Conservation (phyloP, 2,113 vertebrate genomes). For the Cisticola juncidis region DNA sequence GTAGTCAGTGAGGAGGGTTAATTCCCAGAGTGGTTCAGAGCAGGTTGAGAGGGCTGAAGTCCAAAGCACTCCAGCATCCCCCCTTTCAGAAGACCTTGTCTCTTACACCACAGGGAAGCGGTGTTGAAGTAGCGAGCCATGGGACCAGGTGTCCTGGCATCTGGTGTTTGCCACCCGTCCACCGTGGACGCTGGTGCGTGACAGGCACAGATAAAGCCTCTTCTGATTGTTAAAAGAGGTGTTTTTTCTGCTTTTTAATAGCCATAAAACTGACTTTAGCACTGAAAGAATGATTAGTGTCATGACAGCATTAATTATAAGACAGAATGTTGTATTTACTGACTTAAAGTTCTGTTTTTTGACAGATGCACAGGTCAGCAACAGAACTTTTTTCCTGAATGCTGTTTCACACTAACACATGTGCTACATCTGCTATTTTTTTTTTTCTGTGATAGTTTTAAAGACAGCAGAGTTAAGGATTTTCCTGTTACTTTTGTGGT, state of each 20-base stretch:
- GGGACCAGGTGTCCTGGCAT: neutral
- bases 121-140: neutral
- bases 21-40: neutral
- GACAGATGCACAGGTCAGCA: neutral
- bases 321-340: neutral
- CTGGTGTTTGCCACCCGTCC: neutral
- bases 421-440: neutral
- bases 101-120: neutral
- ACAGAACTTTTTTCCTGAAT: neutral
- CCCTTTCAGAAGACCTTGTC: neutral
- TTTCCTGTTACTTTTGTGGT: neutral
- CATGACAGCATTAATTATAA: neutral
- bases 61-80: neutral
- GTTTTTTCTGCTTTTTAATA: neutral
- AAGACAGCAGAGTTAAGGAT: neutral
- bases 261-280: neutral
- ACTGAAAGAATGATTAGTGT: neutral
- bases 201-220: neutral
- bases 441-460: neutral
- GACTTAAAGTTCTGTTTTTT: neutral
- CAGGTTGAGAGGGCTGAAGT: neutral
- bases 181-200: neutral
- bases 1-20: neutral
- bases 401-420: neutral
- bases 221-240: neutral